Base-by-base conservation (phyloP, 2,888 invertebrate species). In the Erpobdella octoculata region DNA sequence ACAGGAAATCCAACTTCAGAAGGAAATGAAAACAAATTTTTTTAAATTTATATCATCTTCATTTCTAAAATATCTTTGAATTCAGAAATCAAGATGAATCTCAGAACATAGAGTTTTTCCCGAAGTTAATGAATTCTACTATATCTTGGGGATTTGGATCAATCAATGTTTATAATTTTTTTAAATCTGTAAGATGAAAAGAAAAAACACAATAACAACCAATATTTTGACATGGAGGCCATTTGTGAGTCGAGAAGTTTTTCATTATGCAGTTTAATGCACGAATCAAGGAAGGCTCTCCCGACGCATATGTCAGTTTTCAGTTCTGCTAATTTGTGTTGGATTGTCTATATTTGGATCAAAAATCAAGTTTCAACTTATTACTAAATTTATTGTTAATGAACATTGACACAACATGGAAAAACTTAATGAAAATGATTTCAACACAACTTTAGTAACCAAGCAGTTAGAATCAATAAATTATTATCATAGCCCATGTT, bases 161-260 rank as follows among this genome's bases (percentile, higher is more conserved):
- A n/a, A n/a, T n/a, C n/a, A n/a, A n/a, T n/a, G n/a, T n/a, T n/a
- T n/a, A n/a, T n/a, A n/a, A 46, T 46, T n/a, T 46, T 46, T 3
- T 21, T 48, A 25, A 48, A 48, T 48, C 12, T 48, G 48, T 21
- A 48, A 6, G n/a, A n/a, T n/a, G 25, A 3, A 48, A 12, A 21
- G 48, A 48, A 48, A 48, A 25, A 6, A n/a, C 18, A 9, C 25
- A 4, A 48, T 9, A 48, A 48, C 4, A 12, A 83, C 84, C 83
- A 84, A 76, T 82, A 83, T 79, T 85, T 85, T 41, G 81, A 81
- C 83, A 85, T 85, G n/a, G 84, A 83, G n/a, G 84, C 85, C 72
- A 80, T 79, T 46, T 78, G 77, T 6, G 80, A 78, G 74, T 83
- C 83, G 21, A 84, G 78, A 48, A 79, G 78, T 18, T 77, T 74